Conservation (phyloP, 2,888 invertebrate species). For the Ichneumon xanthorius region DNA sequence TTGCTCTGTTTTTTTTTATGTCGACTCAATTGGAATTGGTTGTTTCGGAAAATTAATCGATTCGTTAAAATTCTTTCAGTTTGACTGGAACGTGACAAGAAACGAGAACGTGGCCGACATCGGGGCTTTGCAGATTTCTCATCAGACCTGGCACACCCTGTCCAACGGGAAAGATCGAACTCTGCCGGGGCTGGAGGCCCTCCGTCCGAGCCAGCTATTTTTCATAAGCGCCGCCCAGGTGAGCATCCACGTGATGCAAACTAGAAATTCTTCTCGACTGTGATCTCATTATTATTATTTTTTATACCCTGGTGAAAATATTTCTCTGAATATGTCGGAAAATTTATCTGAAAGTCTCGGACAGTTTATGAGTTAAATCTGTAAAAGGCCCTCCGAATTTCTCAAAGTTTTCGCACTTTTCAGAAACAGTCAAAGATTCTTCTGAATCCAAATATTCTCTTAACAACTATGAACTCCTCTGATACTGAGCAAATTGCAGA, state of each 20-base stretch:
- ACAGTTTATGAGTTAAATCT: too few species aligned
- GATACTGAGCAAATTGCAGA: too few species aligned
- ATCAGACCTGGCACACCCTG: slow-evolving; percentile 84
- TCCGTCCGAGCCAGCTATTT: slow-evolving; percentile 85
- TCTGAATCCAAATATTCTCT: too few species aligned
- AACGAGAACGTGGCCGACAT: slow-evolving; percentile 86
- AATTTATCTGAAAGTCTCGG: too few species aligned
- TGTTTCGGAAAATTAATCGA: not conserved
- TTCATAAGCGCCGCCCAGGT: slow-evolving; percentile 86
- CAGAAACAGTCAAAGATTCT: too few species aligned
- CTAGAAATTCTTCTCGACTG: slow-evolving; percentile 8
- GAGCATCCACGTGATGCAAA: slow-evolving; percentile 29
- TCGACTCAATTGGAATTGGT: too few species aligned
- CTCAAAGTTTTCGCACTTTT: too few species aligned
- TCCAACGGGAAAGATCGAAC: slow-evolving; percentile 81
- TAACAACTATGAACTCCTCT: too few species aligned
- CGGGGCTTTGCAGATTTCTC: slow-evolving; percentile 85
- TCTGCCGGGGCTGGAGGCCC: slow-evolving; percentile 84
- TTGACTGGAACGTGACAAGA: slow-evolving; percentile 86
- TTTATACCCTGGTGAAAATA: not conserved
- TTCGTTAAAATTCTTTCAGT: slow-evolving; percentile 78
- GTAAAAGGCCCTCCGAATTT: too few species aligned
- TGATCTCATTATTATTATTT: not conserved
- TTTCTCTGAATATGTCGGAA: not conserved
- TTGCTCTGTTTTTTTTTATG: not conserved